phyloP scores from a whole-genome alignment of 2,888 invertebrate genomes.

The Hypomecis punctinalis region DNA sequence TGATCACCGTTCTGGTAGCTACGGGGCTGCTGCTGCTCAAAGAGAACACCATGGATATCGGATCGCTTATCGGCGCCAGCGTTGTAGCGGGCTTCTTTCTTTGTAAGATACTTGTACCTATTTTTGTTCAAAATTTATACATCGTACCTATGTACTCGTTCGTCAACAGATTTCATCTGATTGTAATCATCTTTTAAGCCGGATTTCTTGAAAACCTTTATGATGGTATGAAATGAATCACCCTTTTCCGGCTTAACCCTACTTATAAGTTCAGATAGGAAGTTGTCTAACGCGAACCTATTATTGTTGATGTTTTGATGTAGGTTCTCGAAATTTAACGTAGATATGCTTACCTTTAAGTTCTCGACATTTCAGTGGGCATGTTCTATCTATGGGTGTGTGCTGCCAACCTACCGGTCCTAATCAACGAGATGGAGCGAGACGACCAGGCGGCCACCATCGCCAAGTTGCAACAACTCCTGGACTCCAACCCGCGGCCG shows the following conservation, averaged over 20 bases:
- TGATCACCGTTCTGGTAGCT: constrained; percentile 57
- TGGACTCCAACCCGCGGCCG: constrained; percentile 52
- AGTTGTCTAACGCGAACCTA: no score
- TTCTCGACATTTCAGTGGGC: constrained; percentile 63
- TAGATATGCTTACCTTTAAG: not conserved
- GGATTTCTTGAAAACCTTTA: no score
- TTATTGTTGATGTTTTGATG: no score
- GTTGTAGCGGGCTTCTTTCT: constrained; percentile 72
- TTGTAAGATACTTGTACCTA: constrained; percentile 61
- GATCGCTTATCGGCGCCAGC: constrained; percentile 75
- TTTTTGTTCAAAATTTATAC: not conserved
- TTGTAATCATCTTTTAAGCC: no score
- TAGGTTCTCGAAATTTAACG: no score
- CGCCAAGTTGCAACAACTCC: constrained; percentile 60
- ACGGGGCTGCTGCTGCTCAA: constrained; percentile 70
- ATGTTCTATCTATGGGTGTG: constrained; percentile 79
- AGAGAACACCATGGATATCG: constrained; percentile 79
- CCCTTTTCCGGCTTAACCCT: no score
- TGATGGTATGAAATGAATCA: no score
- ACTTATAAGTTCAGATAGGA: no score
- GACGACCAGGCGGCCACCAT: constrained; percentile 72
- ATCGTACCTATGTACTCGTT: no score
- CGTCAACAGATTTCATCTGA: no score
- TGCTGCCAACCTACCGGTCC: constrained; percentile 70
- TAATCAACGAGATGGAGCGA: constrained; percentile 73